Base-by-base conservation (phyloP, 2,113 vertebrate species). In the Vicugna pacos region DNA sequence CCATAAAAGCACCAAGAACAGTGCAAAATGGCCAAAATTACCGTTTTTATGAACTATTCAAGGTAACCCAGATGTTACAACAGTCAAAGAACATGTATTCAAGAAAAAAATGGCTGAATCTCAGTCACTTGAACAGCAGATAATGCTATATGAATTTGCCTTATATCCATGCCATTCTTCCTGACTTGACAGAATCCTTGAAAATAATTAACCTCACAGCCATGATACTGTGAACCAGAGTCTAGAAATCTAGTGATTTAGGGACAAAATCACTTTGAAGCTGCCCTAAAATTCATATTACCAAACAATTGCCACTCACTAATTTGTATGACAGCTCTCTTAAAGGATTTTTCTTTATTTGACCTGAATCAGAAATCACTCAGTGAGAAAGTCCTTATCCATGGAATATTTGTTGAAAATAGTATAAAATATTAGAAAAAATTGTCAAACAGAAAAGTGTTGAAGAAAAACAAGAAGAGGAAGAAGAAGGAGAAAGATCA, bases 51-150 rank as follows among this genome's bases (percentile, higher is more conserved):
- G 19, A 92, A 50, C 2, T 46, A 73, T 46, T 62, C 50, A 46
- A 94, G 60, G 77, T 83, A 90, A 84, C 14, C n/a, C 75, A 92
- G 92, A 38, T 89, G 22, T 81, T 81, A 17, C 1, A 75, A 81
- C 0, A 62, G 72, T 72, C 24, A 54, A 35, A 30, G 38, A 42
- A 6, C 6, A 75, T 83, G 90, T 94, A 32, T 84, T 76, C 16
- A 76, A 88, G 30, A 64, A 94, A 96, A 85, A 96, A 85, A 79
- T 38, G 38, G 15, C 30, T 91, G 32, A n/a, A 52, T 69, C 6
- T 92, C 65, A 5, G 58, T 62, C 62, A 42, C 38, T 42, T 42
- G 16, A 42, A 46, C 50, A 80, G 28, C 22, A 83, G 26, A 69
- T 54, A 56, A 77, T 48, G 3, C 19, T 60, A 14, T 35, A 42